These are phyloP conservation scores for Nyctibius grandis DNA, from an alignment of 2,797 vertebrate species.

Conservation along the genomic window DNA sequence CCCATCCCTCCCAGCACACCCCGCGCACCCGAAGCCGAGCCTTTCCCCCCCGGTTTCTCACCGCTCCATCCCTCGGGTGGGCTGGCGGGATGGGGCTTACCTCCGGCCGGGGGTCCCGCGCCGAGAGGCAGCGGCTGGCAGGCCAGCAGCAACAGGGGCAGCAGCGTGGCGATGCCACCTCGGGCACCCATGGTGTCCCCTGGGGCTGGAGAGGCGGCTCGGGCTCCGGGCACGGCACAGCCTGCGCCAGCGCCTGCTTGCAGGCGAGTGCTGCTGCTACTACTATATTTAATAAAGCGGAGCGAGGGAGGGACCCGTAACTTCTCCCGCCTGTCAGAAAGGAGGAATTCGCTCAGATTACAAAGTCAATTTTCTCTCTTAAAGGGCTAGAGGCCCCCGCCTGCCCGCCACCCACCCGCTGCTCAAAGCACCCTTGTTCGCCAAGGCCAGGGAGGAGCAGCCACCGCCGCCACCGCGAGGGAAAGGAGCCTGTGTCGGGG, in stretches of 20 bases:
- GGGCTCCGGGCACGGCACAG: not conserved
- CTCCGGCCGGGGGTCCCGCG: conserved; percentile 9
- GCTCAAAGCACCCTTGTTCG: conserved; percentile 50
- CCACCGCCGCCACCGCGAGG: fast-evolving
- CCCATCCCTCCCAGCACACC: not conserved
- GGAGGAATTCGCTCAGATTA: conserved; percentile 54
- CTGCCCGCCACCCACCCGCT: not conserved
- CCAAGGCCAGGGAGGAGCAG: not conserved
- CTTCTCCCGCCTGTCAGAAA: conserved; percentile 62
- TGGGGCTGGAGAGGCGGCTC: not conserved
- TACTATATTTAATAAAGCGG: conserved; percentile 69
- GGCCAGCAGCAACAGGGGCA: not conserved
- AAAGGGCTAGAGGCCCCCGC: conserved; percentile 48
- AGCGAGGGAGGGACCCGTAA: conserved; percentile 57
- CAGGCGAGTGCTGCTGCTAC: conserved; percentile 13
- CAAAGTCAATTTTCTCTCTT: conserved; percentile 46
- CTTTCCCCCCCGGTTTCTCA: fast-evolving
- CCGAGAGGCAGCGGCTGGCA: not conserved
- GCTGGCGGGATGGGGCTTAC: not conserved
- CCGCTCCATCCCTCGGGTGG: fast-evolving
- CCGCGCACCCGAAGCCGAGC: fast-evolving
- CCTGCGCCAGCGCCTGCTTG: not conserved
- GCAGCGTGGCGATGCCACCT: not conserved
- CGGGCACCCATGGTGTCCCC: conserved; percentile 2
- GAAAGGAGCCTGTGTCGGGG: not conserved